A percentile compares a stretch with the other conserved stretches of the same genome.
Conservation (phyloP, 2,113 vertebrate species). For the Siniperca knerii region DNA sequence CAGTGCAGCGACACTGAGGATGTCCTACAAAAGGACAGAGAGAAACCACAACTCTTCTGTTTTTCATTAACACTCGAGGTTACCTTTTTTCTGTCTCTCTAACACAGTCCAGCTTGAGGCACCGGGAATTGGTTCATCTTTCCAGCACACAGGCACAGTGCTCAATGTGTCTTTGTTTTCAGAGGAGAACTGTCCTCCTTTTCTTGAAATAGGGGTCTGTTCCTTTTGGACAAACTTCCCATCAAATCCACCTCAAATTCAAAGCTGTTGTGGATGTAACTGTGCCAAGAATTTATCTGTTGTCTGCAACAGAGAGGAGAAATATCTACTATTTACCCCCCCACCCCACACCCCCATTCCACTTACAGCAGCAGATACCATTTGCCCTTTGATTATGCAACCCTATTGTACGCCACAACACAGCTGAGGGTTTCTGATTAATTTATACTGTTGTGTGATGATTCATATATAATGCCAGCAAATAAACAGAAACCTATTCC, state of each 20-base stretch:
- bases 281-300: constrained; percentile 21
- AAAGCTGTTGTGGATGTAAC: neutral
- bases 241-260: constrained; percentile 21
- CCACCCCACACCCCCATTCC: constrained; percentile 51
- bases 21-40: constrained; percentile 41
- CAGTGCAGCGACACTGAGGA: constrained; percentile 16
- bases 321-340: neutral
- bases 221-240: constrained; percentile 30
- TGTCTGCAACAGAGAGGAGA: constrained; percentile 31
- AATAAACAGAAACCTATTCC: neutral
- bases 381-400: constrained; percentile 68
- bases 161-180: constrained; percentile 70
- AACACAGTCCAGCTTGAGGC: constrained; percentile 58
- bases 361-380: constrained; percentile 52
- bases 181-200: constrained; percentile 33
- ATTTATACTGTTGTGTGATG: neutral
- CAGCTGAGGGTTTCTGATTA: neutral
- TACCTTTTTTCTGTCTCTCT: constrained; percentile 57
- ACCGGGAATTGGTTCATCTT: constrained; percentile 60
- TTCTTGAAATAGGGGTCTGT: constrained; percentile 12
- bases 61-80: constrained; percentile 67
- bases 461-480: neutral
- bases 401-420: constrained; percentile 14
- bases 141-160: constrained; percentile 48
- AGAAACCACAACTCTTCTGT: constrained; percentile 53